Percentiles rank a stretch among this genome's conserved stretches.
These are phyloP conservation scores for Cryptoblepharus egeriae DNA, from an alignment of 2,797 vertebrate species.

Conservation along the genomic window DNA sequence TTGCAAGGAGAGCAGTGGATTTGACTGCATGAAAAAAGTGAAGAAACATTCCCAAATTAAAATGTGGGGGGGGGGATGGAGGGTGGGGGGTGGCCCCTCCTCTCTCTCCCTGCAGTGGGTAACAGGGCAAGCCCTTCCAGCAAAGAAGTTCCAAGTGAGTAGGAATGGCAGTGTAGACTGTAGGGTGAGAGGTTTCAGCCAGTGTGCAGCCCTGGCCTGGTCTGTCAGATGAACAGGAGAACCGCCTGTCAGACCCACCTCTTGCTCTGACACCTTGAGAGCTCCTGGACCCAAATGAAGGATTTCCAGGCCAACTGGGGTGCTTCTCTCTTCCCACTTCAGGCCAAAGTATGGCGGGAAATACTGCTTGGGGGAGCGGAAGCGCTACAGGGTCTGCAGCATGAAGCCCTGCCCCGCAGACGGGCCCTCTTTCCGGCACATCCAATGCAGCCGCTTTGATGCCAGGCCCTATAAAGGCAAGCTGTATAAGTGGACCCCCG, in stretches of 20 bases:
- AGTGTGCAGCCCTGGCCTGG: not conserved
- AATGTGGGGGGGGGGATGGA: not conserved
- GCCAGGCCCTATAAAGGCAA: conserved; percentile 87
- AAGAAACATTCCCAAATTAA: not conserved
- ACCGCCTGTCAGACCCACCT: too few species aligned
- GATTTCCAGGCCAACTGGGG: not conserved
- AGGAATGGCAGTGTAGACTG: not conserved
- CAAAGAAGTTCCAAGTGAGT: not conserved
- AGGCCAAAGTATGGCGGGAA: conserved; percentile 89
- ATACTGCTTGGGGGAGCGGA: conserved; percentile 92
- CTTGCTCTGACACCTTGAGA: too few species aligned
- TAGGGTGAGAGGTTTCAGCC: not conserved
- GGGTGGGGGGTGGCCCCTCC: not conserved
- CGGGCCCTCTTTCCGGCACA: conserved; percentile 85
- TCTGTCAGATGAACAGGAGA: not conserved
- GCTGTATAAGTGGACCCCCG: conserved; percentile 89
- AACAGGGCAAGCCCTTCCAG: not conserved
- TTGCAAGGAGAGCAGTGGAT: not conserved
- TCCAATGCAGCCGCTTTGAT: conserved; percentile 92
- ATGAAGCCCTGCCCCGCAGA: conserved; percentile 73
- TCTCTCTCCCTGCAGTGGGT: not conserved
- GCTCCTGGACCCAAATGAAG: not conserved
- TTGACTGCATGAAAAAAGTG: not conserved
- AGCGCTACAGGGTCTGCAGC: conserved; percentile 85
- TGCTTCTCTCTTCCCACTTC: fast-evolving